Conservation (phyloP, 2,113 vertebrate species). For the Campylorhamphus procurvoides region DNA sequence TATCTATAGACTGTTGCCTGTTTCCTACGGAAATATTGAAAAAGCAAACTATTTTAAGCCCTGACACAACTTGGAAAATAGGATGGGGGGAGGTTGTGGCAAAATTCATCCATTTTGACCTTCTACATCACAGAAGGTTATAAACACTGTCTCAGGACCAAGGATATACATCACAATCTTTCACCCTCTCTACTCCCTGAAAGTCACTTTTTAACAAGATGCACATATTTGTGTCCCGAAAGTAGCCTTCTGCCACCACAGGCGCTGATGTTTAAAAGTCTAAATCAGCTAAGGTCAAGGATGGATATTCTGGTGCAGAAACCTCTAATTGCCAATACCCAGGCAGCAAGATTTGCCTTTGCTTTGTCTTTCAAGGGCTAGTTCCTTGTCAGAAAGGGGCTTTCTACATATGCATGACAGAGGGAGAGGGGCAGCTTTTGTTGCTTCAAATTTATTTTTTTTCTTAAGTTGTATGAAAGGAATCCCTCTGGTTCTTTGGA, state of each 20-base stretch:
- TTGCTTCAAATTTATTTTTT: background rate
- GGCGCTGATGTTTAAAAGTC: slow-evolving; percentile 44
- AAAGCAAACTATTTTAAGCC: slow-evolving; percentile 37
- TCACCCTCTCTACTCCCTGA: background rate
- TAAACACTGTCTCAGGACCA: background rate
- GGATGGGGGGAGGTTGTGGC: background rate
- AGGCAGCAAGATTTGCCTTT: slow-evolving; percentile 42
- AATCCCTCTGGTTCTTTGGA: background rate
- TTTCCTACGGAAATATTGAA: slow-evolving; percentile 40
- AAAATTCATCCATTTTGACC: slow-evolving; percentile 12
- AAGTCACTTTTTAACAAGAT: slow-evolving; percentile 49
- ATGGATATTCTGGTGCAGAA: slow-evolving; percentile 16
- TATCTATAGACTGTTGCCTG: background rate
- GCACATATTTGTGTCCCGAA: slow-evolving; percentile 33
- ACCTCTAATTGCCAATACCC: slow-evolving; percentile 29
- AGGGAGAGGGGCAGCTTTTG: background rate
- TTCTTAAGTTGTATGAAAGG: background rate
- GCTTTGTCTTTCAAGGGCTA: background rate
- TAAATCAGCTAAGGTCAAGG: slow-evolving; percentile 49
- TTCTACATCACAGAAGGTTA: background rate
- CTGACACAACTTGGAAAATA: slow-evolving; percentile 18
- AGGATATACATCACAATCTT: background rate
- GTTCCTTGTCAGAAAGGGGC: background rate
- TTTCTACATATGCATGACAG: background rate
- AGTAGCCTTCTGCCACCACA: background rate